Percentiles rank a stretch among this genome's conserved stretches.
phyloP scores from a whole-genome alignment of 53 echinoderm and acorn worm species.

The Stichopus horrens region DNA sequence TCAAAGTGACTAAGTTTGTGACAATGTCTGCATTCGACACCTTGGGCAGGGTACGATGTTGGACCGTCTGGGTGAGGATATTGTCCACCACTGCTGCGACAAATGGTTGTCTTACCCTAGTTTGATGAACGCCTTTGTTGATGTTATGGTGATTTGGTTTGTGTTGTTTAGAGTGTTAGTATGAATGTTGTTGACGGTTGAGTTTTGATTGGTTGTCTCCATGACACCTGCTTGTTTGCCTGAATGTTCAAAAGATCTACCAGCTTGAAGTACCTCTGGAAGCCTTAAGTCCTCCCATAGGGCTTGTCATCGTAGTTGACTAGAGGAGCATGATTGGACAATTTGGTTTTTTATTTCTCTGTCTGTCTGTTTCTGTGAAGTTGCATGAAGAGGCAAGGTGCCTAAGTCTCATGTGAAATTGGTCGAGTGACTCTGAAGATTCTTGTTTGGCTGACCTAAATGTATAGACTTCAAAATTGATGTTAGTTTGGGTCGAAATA shows the following conservation, averaged over 20 bases:
- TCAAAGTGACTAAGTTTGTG: conserved; percentile 54
- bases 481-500: conserved; percentile 32
- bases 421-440: conserved; percentile 19
- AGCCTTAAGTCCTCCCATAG: conserved; percentile 15
- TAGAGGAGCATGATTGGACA: conserved; percentile 1
- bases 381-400: background rate
- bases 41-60: conserved; percentile 52
- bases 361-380: conserved; percentile 36
- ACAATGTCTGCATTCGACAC: conserved; percentile 39
- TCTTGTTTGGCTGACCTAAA: conserved; percentile 29
- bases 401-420: conserved; percentile 20
- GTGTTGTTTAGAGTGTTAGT: too few species aligned
- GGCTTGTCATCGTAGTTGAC: conserved; percentile 25
- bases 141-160: too few species aligned
- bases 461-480: conserved; percentile 9
- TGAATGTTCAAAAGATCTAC: conserved; percentile 3
- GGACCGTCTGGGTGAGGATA: conserved; percentile 41
- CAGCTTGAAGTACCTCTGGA: conserved; percentile 11
- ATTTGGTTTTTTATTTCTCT: conserved; percentile 40
- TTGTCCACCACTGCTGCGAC: conserved; percentile 38
- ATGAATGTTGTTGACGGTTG: background rate
- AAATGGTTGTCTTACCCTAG: background rate
- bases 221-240: conserved; percentile 17
- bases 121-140: background rate
- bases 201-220: background rate